Evolutionary conservation across 2,797 vertebrate species (phyloP), one percentile per base, ranked within the genome.

Genomic region (Spea hammondii): DNA sequence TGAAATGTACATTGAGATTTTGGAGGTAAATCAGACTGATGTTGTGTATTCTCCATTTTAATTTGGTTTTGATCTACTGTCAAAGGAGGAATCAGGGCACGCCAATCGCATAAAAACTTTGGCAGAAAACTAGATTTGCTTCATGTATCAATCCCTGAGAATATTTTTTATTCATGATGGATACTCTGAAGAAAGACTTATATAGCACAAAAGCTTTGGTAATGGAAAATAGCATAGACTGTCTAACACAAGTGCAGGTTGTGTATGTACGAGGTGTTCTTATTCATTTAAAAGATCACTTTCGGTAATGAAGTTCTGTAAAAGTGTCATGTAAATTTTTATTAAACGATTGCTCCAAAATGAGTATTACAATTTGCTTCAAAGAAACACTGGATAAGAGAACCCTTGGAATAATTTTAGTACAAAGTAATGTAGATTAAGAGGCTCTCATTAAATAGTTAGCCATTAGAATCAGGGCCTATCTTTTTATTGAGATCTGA

Each of bases 371-470:
- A 86, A 53, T 49, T 46, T 79, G 76, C 85, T 88, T 86, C 83
- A 86, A 86, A 89, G 87, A 86, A 85, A 89, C 46, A 83, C 83
- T 83, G 85, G 86, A 86, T 88, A 88, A 87, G 86, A 76, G 80
- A 83, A 89, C 75, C 64, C 88, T 91, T 90, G 85, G 79, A 78
- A 79, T 89, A 90, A 92, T 89, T 87, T 83, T 82, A 82, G 88
- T 89, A 87, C 84, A 87, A 85, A 88, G 83, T 89, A 91, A 90
- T 87, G 89, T 90, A 90, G 84, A 83, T 91, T 89, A 88, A 92
- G 91, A 87, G 88, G 83, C 81, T 89, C 88, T 90, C 89, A 84
- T 88, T 88, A 87, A 80, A 84, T 72, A 80, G 60, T 85, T 89
- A 88, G 86, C 85, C 88, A 83, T 83, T 74, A 83, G 86, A 88